These are phyloP conservation scores for Myocastor coypus DNA, from an alignment of 2,113 vertebrate species.

Conservation along the genomic window DNA sequence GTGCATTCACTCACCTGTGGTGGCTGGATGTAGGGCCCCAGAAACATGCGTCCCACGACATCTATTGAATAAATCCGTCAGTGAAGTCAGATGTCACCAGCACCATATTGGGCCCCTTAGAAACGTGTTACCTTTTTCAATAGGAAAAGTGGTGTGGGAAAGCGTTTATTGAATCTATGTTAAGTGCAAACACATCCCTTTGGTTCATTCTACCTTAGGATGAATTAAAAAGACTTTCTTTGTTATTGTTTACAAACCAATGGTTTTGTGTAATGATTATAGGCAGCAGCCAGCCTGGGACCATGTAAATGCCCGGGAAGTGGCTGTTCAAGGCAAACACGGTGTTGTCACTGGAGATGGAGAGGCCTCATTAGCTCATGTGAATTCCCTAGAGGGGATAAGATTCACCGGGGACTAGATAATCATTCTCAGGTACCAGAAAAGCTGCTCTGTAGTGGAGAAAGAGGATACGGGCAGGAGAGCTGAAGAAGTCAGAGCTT, in stretches of 20 bases:
- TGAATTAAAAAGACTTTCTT: slow-evolving; percentile 17
- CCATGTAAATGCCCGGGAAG: slow-evolving; percentile 64
- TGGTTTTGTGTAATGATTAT: slow-evolving; percentile 69
- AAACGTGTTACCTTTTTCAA: not conserved
- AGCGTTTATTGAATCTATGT: slow-evolving; percentile 10
- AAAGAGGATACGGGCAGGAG: not conserved
- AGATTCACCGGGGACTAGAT: slow-evolving; percentile 64
- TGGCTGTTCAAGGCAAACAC: slow-evolving; percentile 58
- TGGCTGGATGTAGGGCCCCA: not conserved
- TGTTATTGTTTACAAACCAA: slow-evolving; percentile 63
- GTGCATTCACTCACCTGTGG: not conserved
- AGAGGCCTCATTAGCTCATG: slow-evolving; percentile 52
- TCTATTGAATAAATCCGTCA: slow-evolving; percentile 23
- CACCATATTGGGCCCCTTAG: not conserved
- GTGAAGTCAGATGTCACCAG: not conserved
- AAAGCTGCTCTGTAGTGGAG: slow-evolving; percentile 1
- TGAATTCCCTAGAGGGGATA: slow-evolving; percentile 65
- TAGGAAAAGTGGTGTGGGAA: not conserved
- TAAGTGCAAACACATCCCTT: not conserved
- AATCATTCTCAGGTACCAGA: slow-evolving; percentile 56
- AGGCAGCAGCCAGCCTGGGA: slow-evolving; percentile 67
- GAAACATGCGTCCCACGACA: not conserved
- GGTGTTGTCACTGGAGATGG: slow-evolving; percentile 71
- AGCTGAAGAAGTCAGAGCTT: slow-evolving; percentile 11
- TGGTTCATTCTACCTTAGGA: slow-evolving; percentile 56